Base-by-base conservation (phyloP, 2,888 invertebrate genomes). In the Tyria jacobaeae region DNA sequence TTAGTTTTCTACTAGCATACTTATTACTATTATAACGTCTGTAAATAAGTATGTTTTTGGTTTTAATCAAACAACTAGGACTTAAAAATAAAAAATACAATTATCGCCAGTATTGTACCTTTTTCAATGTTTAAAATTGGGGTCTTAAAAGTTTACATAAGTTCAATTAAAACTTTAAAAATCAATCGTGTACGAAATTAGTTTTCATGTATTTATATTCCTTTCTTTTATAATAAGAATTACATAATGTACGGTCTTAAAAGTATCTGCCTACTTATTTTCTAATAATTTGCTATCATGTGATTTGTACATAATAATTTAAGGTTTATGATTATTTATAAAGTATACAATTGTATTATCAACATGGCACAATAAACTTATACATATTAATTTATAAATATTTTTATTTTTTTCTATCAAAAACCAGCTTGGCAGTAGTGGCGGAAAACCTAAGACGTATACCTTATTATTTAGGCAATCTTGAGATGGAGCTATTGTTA, bases 361-460 rank as follows among this genome's bases (percentile, higher is more conserved):
- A 79, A 75, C 75, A 74, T 72, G 75, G 75, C 79, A 82, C 79
- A 87, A 83, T 87, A 88, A 87, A 88, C 71, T 81, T 84, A 84
- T 82, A 80, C 83, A 84, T 78, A 72, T 67, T 48, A 39, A n/a
- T 56, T 60, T 64, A 37, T 62, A 66, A 62, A 47, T 51, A 58
- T 66, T 70, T 52, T 25, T 31, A 6, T 2, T 6, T 31, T 31
- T 31, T 31, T 4, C n/a, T n/a, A n/a, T n/a, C n/a, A n/a, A n/a
- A n/a, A n/a, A n/a, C n/a, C n/a, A n/a, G n/a, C n/a, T n/a, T n/a
- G n/a, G n/a, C n/a, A n/a, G n/a, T n/a, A n/a, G n/a, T n/a, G n/a
- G n/a, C n/a, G n/a, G n/a, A n/a, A n/a, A n/a, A n/a, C n/a, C n/a
- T n/a, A n/a, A n/a, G n/a, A n/a, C n/a, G n/a, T n/a, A n/a, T n/a